phyloP scores from a whole-genome alignment of 1,140 invertebrate genomes.

The Aporrectodea caliginosa region DNA sequence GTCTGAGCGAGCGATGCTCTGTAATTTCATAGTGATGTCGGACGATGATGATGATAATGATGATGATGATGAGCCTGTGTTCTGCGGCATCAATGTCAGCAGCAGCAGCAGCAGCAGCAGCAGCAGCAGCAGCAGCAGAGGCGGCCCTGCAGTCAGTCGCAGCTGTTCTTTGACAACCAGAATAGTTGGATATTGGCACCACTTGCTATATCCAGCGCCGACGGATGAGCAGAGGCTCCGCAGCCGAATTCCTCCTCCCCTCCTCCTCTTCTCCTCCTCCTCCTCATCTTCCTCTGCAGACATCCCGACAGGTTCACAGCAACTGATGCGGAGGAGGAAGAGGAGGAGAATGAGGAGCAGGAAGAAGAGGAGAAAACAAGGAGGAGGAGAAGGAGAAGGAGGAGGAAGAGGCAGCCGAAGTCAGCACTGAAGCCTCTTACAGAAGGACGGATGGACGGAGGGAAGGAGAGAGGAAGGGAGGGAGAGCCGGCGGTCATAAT shows the following conservation, averaged over 20 bases:
- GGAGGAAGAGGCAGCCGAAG: neutral
- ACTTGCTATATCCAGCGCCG: neutral
- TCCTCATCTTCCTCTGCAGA: no score
- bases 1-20: neutral
- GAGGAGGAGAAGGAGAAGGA: neutral
- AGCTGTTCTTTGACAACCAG: neutral
- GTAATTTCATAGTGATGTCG: neutral
- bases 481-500: neutral
- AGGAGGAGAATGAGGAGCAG: no score
- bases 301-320: no score
- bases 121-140: neutral
- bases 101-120: neutral
- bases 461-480: neutral
- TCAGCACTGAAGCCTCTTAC: neutral
- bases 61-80: no score
- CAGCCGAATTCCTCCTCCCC: no score
- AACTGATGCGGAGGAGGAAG: no score
- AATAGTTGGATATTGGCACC: neutral
- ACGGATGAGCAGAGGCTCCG: neutral
- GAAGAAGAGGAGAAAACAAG: neutral
- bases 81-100: neutral
- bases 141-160: neutral
- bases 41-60: no score
- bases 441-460: slow-evolving; percentile 1
- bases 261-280: no score